Base-by-base conservation (phyloP, 2,797 vertebrate species). In the Dryobates pubescens region DNA sequence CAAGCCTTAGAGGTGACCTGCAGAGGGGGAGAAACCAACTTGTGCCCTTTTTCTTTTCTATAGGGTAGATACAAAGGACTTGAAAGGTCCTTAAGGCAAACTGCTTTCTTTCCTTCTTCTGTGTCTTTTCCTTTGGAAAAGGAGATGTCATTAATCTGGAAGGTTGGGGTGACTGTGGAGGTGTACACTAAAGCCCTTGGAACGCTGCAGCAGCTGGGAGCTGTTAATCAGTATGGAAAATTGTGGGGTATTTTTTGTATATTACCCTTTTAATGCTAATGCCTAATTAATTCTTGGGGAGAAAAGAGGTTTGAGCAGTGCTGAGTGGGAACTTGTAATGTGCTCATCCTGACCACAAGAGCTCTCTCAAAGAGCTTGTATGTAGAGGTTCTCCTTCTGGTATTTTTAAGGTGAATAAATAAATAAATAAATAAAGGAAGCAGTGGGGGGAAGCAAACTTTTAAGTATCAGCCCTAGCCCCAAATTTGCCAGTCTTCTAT, bases 1-100 rank as follows among this genome's bases (percentile, higher is more conserved):
- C 76, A 74, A 93, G 88, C 87, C 88, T 94, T 94, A 94, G 94
- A 97, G 94, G 91, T 97, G 93, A 97, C 95, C 96, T 91, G 83
- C 82, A 86, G 92, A 93, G 92, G 88, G 71, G 71, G 63, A 86
- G 88, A 87, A 87, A 88, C 70, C 3, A 45, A 73, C 90, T 86
- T 78, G 78, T 76, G 89, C 87, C 94, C 78, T 87, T 94, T 89
- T 89, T 75, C 4, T 68, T 91, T 94, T 75, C 61, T 72, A 89
- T 74, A 71, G 78, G 74, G 73, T 86, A 85, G 84, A 77, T 84
- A 81, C 64, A 92, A 88, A 89, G 90, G 87, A 91, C 90, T 75
- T 32, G 86, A 83, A 86, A 85, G 82, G 67, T 87, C 93, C 84
- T 83, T 94, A 76, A 92, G 47, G 89, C 68, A 83, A 91, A 93